phyloP scores from a whole-genome alignment of 1,140 invertebrate genomes.

The Drosophila parabipectinata region DNA sequence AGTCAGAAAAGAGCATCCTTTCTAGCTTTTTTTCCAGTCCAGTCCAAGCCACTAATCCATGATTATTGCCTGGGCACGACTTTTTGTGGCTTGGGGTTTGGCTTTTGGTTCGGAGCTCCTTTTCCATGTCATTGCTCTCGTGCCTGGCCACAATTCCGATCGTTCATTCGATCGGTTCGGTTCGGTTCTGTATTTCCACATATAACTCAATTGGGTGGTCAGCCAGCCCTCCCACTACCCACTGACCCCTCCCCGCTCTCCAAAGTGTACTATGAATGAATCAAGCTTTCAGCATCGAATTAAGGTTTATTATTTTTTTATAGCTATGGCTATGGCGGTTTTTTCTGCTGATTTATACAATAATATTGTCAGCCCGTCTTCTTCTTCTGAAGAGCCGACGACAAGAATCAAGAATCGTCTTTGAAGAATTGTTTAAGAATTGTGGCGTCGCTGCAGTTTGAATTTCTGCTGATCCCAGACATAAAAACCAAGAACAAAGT shows the following conservation, averaged over 20 bases:
- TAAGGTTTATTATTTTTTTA: slow-evolving; percentile 79
- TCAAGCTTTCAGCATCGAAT: slow-evolving; percentile 76
- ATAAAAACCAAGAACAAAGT: slow-evolving; percentile 26
- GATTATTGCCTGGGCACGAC: slow-evolving; percentile 77
- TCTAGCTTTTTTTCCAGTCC: neutral
- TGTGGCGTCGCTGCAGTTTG: slow-evolving; percentile 74
- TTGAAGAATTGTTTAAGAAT: slow-evolving; percentile 73
- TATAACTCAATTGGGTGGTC: slow-evolving; percentile 72
- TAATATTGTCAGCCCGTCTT: slow-evolving; percentile 41
- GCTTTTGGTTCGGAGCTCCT: slow-evolving; percentile 14
- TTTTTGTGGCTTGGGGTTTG: slow-evolving; percentile 63
- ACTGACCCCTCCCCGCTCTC: slow-evolving; percentile 1
- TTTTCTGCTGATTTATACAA: slow-evolving; percentile 80
- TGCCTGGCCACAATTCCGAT: slow-evolving; percentile 73
- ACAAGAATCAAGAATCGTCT: neutral
- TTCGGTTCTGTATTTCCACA: slow-evolving; percentile 9
- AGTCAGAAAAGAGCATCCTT: slow-evolving; percentile 77
- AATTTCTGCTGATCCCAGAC: slow-evolving; percentile 73
- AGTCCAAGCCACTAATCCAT: slow-evolving; percentile 24
- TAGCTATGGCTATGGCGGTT: slow-evolving; percentile 18
- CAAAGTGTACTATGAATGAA: slow-evolving; percentile 66
- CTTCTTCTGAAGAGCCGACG: slow-evolving; percentile 10
- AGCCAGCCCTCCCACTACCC: neutral
- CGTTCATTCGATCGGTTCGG: slow-evolving; percentile 55
- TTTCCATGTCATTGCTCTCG: slow-evolving; percentile 66